phyloP scores from a whole-genome alignment of 2,888 invertebrate genomes.

The Steinernema hermaphroditum region DNA sequence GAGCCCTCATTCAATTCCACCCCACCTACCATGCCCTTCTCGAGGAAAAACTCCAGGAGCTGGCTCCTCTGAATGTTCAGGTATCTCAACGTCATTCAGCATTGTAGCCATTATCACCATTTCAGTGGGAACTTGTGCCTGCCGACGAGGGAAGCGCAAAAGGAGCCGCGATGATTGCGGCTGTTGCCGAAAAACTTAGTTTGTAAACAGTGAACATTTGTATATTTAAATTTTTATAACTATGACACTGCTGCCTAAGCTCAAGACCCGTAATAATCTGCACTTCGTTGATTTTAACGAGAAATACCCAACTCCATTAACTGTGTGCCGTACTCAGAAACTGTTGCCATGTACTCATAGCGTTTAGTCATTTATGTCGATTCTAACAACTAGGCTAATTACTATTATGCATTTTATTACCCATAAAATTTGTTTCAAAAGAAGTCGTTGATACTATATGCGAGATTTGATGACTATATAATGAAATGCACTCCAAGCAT shows the following conservation, averaged over 20 bases:
- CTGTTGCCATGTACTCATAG: conserved; percentile 7
- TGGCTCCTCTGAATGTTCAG: conserved; percentile 60
- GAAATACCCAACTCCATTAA: background rate
- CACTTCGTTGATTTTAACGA: conserved; percentile 6
- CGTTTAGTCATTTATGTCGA: background rate
- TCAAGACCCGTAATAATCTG: conserved; percentile 9
- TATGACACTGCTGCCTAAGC: conserved; percentile 17
- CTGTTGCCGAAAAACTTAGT: conserved; percentile 59
- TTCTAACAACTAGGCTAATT: no score
- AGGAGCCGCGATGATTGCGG: conserved; percentile 66
- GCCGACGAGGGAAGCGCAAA: conserved; percentile 65
- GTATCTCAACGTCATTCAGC: no score
- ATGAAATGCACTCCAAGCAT: no score
- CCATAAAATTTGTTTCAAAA: no score
- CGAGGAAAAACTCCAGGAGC: conserved; percentile 53
- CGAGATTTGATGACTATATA: no score
- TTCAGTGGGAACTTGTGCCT: conserved; percentile 66
- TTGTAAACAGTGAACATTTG: conserved; percentile 35
- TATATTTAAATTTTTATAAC: conserved; percentile 4
- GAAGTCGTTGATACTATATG: no score
- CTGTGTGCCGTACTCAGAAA: background rate
- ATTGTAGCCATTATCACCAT: no score
- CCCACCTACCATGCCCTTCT: conserved; percentile 64
- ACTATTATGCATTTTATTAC: no score
- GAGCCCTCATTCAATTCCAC: conserved; percentile 67